Evolutionary conservation across 2,888 invertebrate species (phyloP).

Genomic region (Oeneis ivallda): DNA sequence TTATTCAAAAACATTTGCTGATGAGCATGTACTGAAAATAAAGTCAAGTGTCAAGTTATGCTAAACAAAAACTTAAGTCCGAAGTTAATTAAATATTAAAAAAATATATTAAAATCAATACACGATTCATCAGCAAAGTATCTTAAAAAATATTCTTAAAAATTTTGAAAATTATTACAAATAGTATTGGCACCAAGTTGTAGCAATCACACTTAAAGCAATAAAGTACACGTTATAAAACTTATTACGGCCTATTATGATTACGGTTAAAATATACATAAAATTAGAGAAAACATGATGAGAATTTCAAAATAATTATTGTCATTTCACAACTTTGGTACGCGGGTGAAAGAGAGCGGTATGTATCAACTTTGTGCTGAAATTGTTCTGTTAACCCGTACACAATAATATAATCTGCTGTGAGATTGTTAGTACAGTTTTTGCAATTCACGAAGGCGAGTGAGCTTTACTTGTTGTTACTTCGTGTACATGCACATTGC

Average conservation of each 20-base stretch:
- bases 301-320: constrained; percentile 53
- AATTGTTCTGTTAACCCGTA: background rate
- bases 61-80: too few relatives aligned
- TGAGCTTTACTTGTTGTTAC: too few relatives aligned
- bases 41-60: background rate
- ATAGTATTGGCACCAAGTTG: constrained; percentile 43
- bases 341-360: constrained; percentile 35
- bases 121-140: constrained; percentile 11
- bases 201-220: constrained; percentile 36
- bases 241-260: background rate
- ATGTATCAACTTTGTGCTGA: constrained; percentile 32
- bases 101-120: constrained; percentile 17
- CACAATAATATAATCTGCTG: too few relatives aligned
- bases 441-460: too few relatives aligned
- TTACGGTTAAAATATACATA: background rate
- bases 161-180: constrained; percentile 23
- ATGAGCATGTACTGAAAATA: constrained; percentile 1
- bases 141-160: background rate
- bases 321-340: constrained; percentile 72
- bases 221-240: constrained; percentile 1
- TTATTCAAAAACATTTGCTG: constrained; percentile 11
- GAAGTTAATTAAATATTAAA: too few relatives aligned
- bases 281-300: background rate
- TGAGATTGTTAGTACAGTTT: too few relatives aligned
- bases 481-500: too few relatives aligned